Percentiles rank a stretch among this genome's conserved stretches.
Evolutionary conservation across 2,888 invertebrate genomes (phyloP).

Genomic region (Eupithecia dodoneata): DNA sequence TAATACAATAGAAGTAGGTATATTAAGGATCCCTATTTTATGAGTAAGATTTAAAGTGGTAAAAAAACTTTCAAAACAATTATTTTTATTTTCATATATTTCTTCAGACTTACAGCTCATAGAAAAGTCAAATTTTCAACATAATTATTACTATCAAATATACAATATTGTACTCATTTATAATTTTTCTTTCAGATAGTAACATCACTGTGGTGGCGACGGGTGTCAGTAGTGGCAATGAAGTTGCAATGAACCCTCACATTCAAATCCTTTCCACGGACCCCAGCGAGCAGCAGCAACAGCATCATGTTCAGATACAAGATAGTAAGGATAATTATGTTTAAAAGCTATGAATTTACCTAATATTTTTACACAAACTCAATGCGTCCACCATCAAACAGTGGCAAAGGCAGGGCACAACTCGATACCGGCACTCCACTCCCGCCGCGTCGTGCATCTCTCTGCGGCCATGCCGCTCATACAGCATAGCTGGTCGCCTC

Average conservation of each 20-base stretch:
- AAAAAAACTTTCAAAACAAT: neutral
- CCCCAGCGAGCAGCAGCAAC: slow-evolving; percentile 65
- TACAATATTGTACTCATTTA: neutral
- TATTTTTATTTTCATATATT: neutral
- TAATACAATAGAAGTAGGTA: neutral
- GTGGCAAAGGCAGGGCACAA: no score
- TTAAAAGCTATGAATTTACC: no score
- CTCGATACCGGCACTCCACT: no score
- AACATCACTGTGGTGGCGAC: slow-evolving; percentile 85
- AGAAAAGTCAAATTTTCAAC: neutral
- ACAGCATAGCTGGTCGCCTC: no score
- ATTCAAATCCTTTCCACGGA: slow-evolving; percentile 78
- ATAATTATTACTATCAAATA: neutral
- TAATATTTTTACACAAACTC: no score
- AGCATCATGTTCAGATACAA: slow-evolving; percentile 76
- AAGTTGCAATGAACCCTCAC: slow-evolving; percentile 78
- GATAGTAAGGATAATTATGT: slow-evolving; percentile 64
- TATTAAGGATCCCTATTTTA: neutral
- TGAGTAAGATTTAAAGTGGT: neutral
- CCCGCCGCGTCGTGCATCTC: no score
- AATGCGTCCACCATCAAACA: no score
- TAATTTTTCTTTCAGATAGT: slow-evolving; percentile 63
- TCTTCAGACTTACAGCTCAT: neutral
- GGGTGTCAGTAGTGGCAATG: slow-evolving; percentile 70
- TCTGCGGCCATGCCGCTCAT: no score